Conservation (phyloP, 2,797 vertebrate species). For the Prionace glauca region DNA sequence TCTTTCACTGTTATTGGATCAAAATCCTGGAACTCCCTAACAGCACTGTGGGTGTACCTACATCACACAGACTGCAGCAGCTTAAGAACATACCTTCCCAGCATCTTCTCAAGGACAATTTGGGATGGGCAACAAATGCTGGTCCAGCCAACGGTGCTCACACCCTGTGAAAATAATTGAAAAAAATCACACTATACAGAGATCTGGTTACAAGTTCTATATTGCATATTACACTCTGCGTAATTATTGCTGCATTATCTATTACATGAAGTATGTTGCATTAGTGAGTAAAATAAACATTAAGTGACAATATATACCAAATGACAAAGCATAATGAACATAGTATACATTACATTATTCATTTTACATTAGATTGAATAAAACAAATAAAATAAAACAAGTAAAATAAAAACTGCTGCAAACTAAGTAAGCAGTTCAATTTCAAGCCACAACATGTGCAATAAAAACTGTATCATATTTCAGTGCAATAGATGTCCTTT, state of each 20-base stretch:
- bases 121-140: background rate
- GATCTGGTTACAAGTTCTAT: background rate
- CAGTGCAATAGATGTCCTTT: background rate
- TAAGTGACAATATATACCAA: background rate
- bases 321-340: background rate
- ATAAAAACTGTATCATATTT: background rate
- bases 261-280: background rate
- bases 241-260: background rate
- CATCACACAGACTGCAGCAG: background rate
- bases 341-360: background rate
- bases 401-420: background rate
- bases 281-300: background rate
- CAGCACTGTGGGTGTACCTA: too few relatives aligned
- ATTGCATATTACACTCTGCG: background rate
- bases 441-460: background rate
- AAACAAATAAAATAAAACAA: background rate
- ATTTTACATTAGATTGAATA: background rate
- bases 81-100: too few relatives aligned
- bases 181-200: background rate
- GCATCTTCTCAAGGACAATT: background rate
- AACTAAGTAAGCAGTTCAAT: background rate
- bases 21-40: too few relatives aligned
- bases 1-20: too few relatives aligned
- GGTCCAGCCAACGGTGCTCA: background rate
- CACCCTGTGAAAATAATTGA: background rate